Percentiles rank a stretch among this genome's conserved stretches.
Evolutionary conservation across 2,888 invertebrate genomes (phyloP).

Genomic region (Folsomia manolachei): DNA sequence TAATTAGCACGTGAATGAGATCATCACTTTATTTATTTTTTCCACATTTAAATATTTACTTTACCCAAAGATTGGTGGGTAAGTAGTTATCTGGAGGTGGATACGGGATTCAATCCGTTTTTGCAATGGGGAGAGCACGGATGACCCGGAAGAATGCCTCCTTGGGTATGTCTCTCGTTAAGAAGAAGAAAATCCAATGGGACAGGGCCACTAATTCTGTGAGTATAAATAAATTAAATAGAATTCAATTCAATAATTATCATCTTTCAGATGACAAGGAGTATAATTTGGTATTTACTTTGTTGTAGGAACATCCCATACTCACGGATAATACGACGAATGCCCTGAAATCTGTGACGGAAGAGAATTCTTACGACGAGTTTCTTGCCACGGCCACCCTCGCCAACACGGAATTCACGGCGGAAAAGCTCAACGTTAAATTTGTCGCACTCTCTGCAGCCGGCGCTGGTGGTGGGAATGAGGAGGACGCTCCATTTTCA

Average conservation of each 20-base stretch:
- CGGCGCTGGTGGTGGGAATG: conserved; percentile 61
- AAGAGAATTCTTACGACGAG: conserved; percentile 93
- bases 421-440: conserved; percentile 81
- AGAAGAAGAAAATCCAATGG: conserved; percentile 36
- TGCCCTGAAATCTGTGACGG: conserved; percentile 60
- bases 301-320: conserved; percentile 37
- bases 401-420: conserved; percentile 82
- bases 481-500: conserved; percentile 40
- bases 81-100: too few species aligned
- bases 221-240: background rate
- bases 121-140: conserved; percentile 36
- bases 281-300: conserved; percentile 1
- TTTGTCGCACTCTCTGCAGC: conserved; percentile 66
- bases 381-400: conserved; percentile 92
- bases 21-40: background rate
- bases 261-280: background rate
- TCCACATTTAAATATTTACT: background rate
- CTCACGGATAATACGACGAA: conserved; percentile 35
- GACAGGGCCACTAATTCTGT: conserved; percentile 36
- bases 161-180: conserved; percentile 37
- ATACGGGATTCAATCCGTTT: too few species aligned
- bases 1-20: background rate
- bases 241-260: conserved; percentile 10
- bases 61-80: too few species aligned
- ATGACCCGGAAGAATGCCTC: conserved; percentile 35